phyloP scores from a whole-genome alignment of 2,113 vertebrate genomes.

The Strix uralensis region DNA sequence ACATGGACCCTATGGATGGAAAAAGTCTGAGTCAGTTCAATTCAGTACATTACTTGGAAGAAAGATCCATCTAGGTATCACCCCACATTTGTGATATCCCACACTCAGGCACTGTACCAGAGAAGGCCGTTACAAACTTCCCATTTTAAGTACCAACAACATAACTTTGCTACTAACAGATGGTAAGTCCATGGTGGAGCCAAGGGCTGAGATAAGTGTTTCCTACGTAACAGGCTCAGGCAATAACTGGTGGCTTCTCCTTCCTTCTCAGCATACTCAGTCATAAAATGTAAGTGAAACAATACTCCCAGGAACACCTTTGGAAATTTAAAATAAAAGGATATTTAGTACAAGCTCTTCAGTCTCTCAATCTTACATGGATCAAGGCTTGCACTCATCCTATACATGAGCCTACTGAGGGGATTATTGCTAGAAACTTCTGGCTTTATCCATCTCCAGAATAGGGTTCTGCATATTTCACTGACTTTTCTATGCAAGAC shows the following conservation, averaged over 20 bases:
- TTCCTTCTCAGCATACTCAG: neutral
- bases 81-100: rapidly evolving
- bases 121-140: neutral
- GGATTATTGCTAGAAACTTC: neutral
- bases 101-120: rapidly evolving
- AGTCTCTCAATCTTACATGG: neutral
- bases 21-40: neutral
- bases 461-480: neutral
- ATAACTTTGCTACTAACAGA: neutral
- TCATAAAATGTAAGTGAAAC: neutral
- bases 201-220: neutral
- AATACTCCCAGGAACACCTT: neutral
- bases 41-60: neutral
- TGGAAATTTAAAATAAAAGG: neutral
- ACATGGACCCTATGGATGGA: rapidly evolving
- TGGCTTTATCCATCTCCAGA: neutral
- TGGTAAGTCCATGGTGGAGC: neutral
- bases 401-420: neutral
- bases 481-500: neutral
- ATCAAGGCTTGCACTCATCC: neutral
- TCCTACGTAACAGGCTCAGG: neutral
- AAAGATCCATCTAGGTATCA: neutral
- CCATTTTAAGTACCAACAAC: no score
- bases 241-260: neutral
- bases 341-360: neutral